Evolutionary conservation across 2,888 invertebrate genomes (phyloP).

Genomic region (Sussaba pulchella): DNA sequence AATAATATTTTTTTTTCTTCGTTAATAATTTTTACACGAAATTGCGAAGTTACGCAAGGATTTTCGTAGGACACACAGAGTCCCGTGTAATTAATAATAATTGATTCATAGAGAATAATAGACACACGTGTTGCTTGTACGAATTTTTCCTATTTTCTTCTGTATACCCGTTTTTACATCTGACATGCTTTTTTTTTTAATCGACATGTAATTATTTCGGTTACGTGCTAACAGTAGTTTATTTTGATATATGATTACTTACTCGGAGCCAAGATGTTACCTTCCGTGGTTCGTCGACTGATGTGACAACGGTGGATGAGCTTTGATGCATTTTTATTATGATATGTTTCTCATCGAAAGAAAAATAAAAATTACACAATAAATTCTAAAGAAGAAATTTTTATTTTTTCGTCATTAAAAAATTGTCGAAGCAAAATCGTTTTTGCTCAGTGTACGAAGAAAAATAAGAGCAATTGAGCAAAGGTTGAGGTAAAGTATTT

Average conservation of each 20-base stretch:
- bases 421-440: too few relatives aligned
- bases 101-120: too few relatives aligned
- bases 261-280: neutral
- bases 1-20: too few relatives aligned
- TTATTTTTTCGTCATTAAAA: too few relatives aligned
- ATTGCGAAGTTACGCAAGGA: too few relatives aligned
- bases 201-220: constrained; percentile 19
- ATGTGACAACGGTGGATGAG: neutral
- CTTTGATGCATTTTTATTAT: neutral
- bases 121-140: constrained; percentile 55
- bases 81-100: constrained; percentile 38
- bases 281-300: neutral
- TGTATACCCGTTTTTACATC: constrained; percentile 26
- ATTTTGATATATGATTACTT: neutral
- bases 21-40: too few relatives aligned
- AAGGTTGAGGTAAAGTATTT: too few relatives aligned
- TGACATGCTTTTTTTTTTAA: constrained; percentile 23
- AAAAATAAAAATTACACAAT: neutral
- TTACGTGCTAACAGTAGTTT: constrained; percentile 32
- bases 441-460: too few relatives aligned
- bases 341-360: too few relatives aligned
- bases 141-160: constrained; percentile 31
- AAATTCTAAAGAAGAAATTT: neutral
- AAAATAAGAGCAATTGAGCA: too few relatives aligned
- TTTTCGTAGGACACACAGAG: constrained; percentile 23